These are phyloP conservation scores for Megaleporinus macrocephalus DNA, from an alignment of 2,113 vertebrate species.

Conservation along the genomic window DNA sequence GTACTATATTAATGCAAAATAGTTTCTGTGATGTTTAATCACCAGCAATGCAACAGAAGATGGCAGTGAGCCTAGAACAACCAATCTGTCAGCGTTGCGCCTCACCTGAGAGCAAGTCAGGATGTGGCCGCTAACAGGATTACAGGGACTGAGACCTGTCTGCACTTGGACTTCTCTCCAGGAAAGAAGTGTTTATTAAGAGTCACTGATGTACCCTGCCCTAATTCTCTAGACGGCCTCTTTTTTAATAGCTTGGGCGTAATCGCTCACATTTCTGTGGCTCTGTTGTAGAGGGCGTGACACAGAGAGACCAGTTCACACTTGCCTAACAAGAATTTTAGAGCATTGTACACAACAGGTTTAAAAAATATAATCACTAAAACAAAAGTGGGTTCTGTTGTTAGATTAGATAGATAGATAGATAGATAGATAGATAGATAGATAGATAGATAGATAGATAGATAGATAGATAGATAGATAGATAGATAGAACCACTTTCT, in stretches of 20 bases:
- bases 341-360: too few species aligned
- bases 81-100: not conserved
- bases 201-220: not conserved
- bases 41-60: not conserved
- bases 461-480: too few species aligned
- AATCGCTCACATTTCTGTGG: not conserved
- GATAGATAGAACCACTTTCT: too few species aligned
- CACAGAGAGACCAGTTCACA: too few species aligned
- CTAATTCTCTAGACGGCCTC: not conserved
- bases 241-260: not conserved
- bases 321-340: too few species aligned
- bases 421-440: too few species aligned
- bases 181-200: conserved; percentile 9
- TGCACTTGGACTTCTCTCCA: not conserved
- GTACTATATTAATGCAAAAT: not conserved
- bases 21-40: not conserved
- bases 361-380: too few species aligned
- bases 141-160: not conserved
- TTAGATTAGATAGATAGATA: too few species aligned
- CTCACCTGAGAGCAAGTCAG: not conserved
- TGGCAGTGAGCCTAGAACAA: not conserved
- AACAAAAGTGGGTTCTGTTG: too few species aligned
- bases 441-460: too few species aligned
- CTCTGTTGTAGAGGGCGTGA: too few species aligned
- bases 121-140: conserved; percentile 12